These are phyloP conservation scores for Epicauta chinensis DNA, from an alignment of 1,140 invertebrate species.

Conservation along the genomic window DNA sequence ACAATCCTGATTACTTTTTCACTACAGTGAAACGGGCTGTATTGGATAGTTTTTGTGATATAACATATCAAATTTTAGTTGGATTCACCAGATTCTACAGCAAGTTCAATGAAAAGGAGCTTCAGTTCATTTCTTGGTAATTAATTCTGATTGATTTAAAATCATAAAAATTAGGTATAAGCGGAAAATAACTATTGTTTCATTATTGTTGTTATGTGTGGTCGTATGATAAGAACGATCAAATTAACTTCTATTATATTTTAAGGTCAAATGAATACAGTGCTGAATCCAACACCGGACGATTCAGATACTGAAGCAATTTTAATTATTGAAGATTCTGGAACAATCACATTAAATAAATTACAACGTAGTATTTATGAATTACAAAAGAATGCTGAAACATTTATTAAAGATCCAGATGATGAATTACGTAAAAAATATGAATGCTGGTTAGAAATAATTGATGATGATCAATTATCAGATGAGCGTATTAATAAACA, in stretches of 20 bases:
- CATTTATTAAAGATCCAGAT: constrained; percentile 44
- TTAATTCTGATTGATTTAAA: constrained; percentile 33
- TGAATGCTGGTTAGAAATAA: constrained; percentile 46
- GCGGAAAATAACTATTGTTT: too few species aligned
- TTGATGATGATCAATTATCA: constrained; percentile 45
- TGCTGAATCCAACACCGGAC: constrained; percentile 60
- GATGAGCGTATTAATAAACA: constrained; percentile 43
- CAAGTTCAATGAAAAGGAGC: constrained; percentile 62
- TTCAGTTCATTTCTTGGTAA: constrained; percentile 59
- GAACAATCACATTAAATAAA: constrained; percentile 52
- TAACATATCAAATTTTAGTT: too few species aligned
- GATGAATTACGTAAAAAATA: constrained; percentile 39
- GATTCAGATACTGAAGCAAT: constrained; percentile 62
- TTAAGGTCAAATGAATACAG: constrained; percentile 57
- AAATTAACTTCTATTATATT: constrained; percentile 22
- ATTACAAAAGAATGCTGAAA: constrained; percentile 42
- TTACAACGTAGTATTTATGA: constrained; percentile 40
- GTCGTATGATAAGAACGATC: neutral
- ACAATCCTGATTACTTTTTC: too few species aligned
- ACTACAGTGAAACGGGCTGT: too few species aligned
- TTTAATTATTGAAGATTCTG: constrained; percentile 52
- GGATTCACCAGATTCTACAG: constrained; percentile 60
- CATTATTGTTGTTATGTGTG: too few species aligned
- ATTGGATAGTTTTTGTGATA: too few species aligned
- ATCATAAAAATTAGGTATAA: neutral